Evolutionary conservation across 2,888 invertebrate genomes (phyloP).

Genomic region (Andrena hattorfiana): DNA sequence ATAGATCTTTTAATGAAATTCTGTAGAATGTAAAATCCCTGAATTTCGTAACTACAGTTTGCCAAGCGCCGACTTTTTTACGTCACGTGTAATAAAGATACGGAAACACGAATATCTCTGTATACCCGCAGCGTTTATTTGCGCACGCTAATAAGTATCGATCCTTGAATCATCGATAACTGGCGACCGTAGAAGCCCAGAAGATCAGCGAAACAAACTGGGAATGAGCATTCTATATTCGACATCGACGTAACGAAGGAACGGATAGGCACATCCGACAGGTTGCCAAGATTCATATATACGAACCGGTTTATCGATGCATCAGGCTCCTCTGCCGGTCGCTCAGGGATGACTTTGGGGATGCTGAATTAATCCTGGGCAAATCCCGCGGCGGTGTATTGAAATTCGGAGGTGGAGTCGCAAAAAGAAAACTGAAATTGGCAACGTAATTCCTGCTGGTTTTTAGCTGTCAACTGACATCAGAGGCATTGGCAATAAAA

Average conservation of each 20-base stretch:
- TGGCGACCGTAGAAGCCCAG: not conserved
- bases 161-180: not conserved
- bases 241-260: not conserved
- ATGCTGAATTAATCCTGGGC: not conserved
- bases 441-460: not conserved
- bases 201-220: not conserved
- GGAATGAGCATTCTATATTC: not conserved
- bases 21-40: too few species aligned
- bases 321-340: too few species aligned
- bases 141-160: not conserved
- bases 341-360: not conserved
- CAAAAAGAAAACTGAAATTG: not conserved
- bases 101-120: not conserved
- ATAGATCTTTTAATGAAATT: too few species aligned
- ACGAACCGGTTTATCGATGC: constrained; percentile 40
- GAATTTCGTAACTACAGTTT: too few species aligned
- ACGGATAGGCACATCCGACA: not conserved
- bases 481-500: too few species aligned
- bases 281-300: constrained; percentile 7
- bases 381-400: not conserved
- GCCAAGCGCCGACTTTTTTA: too few species aligned
- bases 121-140: not conserved
- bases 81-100: too few species aligned
- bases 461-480: not conserved
- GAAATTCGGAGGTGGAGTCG: not conserved